Evolutionary conservation across 2,888 invertebrate species (phyloP).

Genomic region (Harpalus rufipes): DNA sequence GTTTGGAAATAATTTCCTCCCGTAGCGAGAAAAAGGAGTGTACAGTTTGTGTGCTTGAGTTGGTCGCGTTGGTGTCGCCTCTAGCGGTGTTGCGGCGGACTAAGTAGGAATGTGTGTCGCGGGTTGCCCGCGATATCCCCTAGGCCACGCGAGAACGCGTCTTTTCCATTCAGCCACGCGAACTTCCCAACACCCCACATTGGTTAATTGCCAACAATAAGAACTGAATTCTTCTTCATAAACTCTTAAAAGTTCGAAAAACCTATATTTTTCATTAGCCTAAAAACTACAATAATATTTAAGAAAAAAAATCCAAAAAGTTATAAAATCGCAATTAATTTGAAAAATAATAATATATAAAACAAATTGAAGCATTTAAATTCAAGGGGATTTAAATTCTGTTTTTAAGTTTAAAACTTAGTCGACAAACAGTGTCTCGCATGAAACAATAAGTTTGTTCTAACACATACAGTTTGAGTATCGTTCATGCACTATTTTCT

Average conservation of each 20-base stretch:
- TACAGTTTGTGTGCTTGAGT: neutral
- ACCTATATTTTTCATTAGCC: neutral
- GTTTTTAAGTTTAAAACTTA: too few relatives aligned
- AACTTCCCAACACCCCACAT: neutral
- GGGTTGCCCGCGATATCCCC: conserved; percentile 11
- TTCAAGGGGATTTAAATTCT: too few relatives aligned
- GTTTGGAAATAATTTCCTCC: neutral
- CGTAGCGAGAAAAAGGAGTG: neutral
- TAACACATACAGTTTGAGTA: too few relatives aligned
- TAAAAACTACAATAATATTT: neutral
- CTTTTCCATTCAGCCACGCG: conserved; percentile 29
- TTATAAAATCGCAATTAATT: too few relatives aligned
- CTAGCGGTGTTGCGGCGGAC: neutral
- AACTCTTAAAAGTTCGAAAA: neutral
- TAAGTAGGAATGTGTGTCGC: conserved; percentile 47
- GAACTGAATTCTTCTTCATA: conserved; percentile 3
- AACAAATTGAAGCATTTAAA: too few relatives aligned
- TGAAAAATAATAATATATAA: too few relatives aligned
- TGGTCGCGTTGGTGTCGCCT: conserved; percentile 10
- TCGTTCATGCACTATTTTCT: too few relatives aligned
- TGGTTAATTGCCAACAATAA: conserved; percentile 36
- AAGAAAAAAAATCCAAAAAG: too few relatives aligned
- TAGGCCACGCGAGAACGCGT: conserved; percentile 21
- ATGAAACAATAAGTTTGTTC: too few relatives aligned
- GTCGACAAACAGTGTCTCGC: too few relatives aligned